phyloP scores from a whole-genome alignment of 2,113 vertebrate species.

The Pelusios castaneus region DNA sequence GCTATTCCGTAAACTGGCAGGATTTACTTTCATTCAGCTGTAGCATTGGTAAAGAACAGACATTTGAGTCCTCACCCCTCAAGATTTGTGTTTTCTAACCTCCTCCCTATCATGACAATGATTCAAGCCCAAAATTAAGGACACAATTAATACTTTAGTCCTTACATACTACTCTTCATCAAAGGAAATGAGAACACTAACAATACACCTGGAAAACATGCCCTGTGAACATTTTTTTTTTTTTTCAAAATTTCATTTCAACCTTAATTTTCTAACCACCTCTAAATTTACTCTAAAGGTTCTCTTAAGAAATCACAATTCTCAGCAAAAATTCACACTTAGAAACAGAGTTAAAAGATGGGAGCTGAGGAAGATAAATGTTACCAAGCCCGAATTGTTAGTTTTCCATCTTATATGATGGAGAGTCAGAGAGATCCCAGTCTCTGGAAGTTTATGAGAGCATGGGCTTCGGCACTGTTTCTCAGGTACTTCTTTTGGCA shows the following conservation, averaged over 20 bases:
- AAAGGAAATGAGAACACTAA: background rate
- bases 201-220: background rate
- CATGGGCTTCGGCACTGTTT: background rate
- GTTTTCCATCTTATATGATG: background rate
- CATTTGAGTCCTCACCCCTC: background rate
- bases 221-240: background rate
- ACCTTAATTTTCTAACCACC: background rate
- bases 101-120: no score
- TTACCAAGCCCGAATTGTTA: background rate
- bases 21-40: background rate
- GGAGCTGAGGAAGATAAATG: background rate
- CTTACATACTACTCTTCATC: background rate
- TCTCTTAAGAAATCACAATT: background rate
- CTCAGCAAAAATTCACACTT: background rate
- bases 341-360: background rate
- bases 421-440: background rate
- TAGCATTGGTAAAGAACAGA: background rate
- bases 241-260: background rate
- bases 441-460: background rate
- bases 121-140: fast-evolving
- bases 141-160: fast-evolving
- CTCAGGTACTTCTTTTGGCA: fast-evolving
- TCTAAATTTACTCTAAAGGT: fast-evolving
- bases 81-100: background rate
- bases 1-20: background rate